Evolutionary conservation across 2,888 invertebrate genomes (phyloP), one percentile per base, ranked within the genome.

Genomic region (Congeria kusceri): DNA sequence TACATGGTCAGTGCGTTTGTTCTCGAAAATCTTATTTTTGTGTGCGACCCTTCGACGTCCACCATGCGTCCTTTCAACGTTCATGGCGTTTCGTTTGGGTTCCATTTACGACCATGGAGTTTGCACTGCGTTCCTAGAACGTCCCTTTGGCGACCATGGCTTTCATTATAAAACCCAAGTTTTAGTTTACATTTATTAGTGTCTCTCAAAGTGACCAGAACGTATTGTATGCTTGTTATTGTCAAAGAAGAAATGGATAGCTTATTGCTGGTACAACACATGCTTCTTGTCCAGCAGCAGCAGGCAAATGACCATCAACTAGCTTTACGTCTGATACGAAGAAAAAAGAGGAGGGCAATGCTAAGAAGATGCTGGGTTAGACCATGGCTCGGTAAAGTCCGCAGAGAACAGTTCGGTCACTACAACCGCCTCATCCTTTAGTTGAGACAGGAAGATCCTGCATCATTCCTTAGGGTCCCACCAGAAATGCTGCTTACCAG

Each of bases 321-420:
- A n/a, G n/a, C n/a, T n/a, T 27, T 46, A 59, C 44, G 32, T 28
- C 20, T 61, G n/a, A 13, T 61, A 18, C 62, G 79, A 76, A 67
- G 49, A 56, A 65, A 70, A 47, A n/a, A n/a, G n/a, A n/a, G 67
- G 56, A 57, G 71, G 59, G 64, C 75, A 25, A 78, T 68, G 68
- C 72, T 23, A 20, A 77, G 79, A 62, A 56, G 68, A 62, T 64
- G 61, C 58, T 81, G 78, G 81, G 77, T 77, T 18, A 66, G 83
- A 44, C 74, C 70, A 65, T 84, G 81, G 81, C 69, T 78, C 23
- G 61, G 49, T 3, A 75, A 72, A 27, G 66, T 44, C 18, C 71
- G 82, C 23, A 67, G 77, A 69, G 29, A 61, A 25, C 58, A 57
- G 72, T 73, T 72, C 53, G 76, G 82, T 20, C 67, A 75, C 62